These are phyloP conservation scores for Ondatra zibethicus DNA, from an alignment of 2,113 vertebrate genomes.

Conservation along the genomic window DNA sequence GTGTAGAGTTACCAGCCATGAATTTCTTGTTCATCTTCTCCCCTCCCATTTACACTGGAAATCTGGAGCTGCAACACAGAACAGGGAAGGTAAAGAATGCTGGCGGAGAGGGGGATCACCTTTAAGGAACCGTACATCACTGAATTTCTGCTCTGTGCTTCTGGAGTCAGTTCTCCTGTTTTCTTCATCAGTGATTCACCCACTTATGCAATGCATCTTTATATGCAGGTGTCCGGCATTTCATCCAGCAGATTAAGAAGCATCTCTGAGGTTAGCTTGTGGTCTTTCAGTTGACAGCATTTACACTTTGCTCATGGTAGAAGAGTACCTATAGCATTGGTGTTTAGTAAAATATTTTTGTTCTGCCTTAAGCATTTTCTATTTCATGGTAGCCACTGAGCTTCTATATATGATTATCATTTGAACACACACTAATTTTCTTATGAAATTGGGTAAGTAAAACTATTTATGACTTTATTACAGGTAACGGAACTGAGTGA, in stretches of 20 bases:
- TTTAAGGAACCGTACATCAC: neutral
- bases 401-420: neutral
- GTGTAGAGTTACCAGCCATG: neutral
- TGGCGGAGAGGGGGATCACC: neutral
- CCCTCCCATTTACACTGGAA: neutral
- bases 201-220: neutral
- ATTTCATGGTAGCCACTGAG: neutral
- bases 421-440: neutral
- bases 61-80: neutral
- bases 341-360: neutral
- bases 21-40: neutral
- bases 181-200: neutral
- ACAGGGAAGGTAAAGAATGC: neutral
- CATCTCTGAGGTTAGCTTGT: neutral
- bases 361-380: neutral
- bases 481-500: neutral
- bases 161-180: neutral
- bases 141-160: neutral
- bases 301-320: neutral
- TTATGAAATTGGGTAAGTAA: neutral
- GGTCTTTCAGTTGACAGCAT: neutral
- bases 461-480: slow-evolving; percentile 36
- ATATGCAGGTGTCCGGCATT: neutral
- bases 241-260: neutral
- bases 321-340: neutral